Evolutionary conservation across 1,140 invertebrate species (phyloP), one percentile per base, ranked within the genome.

Genomic region (Pogonus chalceus): DNA sequence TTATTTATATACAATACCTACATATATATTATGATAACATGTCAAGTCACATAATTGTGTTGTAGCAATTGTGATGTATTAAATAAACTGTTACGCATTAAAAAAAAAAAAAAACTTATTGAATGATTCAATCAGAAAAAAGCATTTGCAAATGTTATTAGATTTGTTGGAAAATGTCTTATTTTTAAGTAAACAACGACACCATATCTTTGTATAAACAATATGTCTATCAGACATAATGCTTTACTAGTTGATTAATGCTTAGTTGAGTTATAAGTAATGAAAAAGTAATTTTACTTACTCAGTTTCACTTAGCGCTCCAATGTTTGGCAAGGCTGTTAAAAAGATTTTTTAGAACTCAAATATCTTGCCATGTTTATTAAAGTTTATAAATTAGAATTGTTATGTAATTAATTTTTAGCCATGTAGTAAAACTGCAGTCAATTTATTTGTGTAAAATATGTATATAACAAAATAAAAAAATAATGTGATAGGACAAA

Each of bases 11-110:
- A 43, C 37, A 31, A 31, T 14, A 31, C 7, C 7, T 43, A n/a
- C n/a, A n/a, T n/a, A n/a, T n/a, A n/a, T n/a, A n/a, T n/a, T n/a
- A n/a, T n/a, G n/a, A 43, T 43, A 43, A 43, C 18, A 18, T 43
- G 37, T 43, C 37, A 18, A n/a, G 18, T 43, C 37, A 43, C 37
- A 43, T 43, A 18, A 43, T 43, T 43, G 37, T 43, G 37, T 43
- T 43, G 37, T 43, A 43, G 37, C 37, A 43, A 43, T 43, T 43
- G 37, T 43, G 37, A 9, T 43, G 37, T 43, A 43, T 12, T 43
- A 18, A 43, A 43, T 43, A 43, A 43, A 43, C 37, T 43, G 37
- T 43, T 43, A 43, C 37, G 37, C 9, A 43, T 18, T 43, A 16
- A 18, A n/a, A n/a, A n/a, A n/a, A n/a, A n/a, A n/a, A n/a, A n/a